Evolutionary conservation across 1,140 invertebrate genomes (phyloP).

Genomic region (Papilio polytes): DNA sequence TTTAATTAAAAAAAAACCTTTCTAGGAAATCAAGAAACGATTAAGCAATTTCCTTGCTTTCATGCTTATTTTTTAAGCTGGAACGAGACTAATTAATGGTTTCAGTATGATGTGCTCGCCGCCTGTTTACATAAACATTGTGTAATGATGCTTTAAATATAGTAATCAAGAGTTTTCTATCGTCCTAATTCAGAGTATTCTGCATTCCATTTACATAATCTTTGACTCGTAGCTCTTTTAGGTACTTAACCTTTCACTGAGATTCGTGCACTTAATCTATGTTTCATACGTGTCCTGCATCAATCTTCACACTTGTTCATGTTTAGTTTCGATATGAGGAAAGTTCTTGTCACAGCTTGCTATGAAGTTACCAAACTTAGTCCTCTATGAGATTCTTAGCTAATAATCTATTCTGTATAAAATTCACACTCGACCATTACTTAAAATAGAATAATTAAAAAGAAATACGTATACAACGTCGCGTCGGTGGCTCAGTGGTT

Average conservation of each 20-base stretch:
- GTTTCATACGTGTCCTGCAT: neutral
- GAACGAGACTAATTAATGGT: neutral
- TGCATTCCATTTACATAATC: neutral
- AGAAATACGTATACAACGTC: too few relatives aligned
- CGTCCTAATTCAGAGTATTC: neutral
- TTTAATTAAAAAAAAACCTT: too few relatives aligned
- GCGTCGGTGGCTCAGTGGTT: too few relatives aligned
- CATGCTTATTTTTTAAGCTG: neutral
- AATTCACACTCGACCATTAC: neutral
- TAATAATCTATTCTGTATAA: neutral
- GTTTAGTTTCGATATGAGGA: neutral
- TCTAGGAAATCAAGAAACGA: too few relatives aligned
- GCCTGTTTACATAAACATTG: neutral
- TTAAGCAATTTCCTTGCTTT: neutral
- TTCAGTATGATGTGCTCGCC: neutral
- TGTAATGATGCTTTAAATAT: neutral
- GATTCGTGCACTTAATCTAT: neutral
- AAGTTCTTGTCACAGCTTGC: constrained; percentile 11
- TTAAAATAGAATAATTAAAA: too few relatives aligned
- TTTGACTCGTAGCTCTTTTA: neutral
- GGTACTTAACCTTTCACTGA: too few relatives aligned
- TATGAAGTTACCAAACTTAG: constrained; percentile 1
- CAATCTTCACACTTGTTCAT: neutral
- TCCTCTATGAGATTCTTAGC: neutral
- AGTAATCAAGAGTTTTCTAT: neutral